These are phyloP conservation scores for Nycticryphes semicollaris DNA, from an alignment of 2,113 vertebrate genomes.

Conservation along the genomic window DNA sequence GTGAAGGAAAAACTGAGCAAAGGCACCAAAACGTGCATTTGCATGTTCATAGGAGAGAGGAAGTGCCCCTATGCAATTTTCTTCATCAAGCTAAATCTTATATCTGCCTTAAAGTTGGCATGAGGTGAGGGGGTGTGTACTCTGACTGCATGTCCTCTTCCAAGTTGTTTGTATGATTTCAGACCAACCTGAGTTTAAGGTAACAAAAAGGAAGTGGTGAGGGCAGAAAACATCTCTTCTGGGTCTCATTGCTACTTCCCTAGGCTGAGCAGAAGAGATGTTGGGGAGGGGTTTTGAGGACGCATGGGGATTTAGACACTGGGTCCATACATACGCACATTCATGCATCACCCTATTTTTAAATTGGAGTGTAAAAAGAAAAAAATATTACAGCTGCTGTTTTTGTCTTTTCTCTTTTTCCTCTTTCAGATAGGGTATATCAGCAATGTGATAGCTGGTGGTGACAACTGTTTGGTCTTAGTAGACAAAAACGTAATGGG, in stretches of 20 bases:
- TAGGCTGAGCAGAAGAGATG: not conserved
- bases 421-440: conserved; percentile 89
- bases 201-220: not conserved
- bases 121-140: not conserved
- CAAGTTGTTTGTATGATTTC: not conserved
- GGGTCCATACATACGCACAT: fast-evolving
- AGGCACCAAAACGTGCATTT: not conserved
- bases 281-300: not conserved
- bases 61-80: not conserved
- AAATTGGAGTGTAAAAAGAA: not conserved
- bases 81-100: not conserved
- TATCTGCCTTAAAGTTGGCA: not conserved
- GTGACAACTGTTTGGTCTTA: conserved; percentile 81
- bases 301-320: not conserved
- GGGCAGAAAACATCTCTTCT: not conserved
- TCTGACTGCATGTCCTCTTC: not conserved
- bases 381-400: not conserved
- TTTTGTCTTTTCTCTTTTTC: not conserved
- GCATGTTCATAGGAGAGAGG: not conserved
- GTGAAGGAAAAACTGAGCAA: not conserved
- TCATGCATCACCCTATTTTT: not conserved
- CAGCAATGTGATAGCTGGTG: conserved; percentile 87
- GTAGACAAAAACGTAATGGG: conserved; percentile 92
- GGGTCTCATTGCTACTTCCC: not conserved
- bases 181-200: not conserved